phyloP scores from a whole-genome alignment of 2,113 vertebrate species.

The Aldabrachelys gigantea region DNA sequence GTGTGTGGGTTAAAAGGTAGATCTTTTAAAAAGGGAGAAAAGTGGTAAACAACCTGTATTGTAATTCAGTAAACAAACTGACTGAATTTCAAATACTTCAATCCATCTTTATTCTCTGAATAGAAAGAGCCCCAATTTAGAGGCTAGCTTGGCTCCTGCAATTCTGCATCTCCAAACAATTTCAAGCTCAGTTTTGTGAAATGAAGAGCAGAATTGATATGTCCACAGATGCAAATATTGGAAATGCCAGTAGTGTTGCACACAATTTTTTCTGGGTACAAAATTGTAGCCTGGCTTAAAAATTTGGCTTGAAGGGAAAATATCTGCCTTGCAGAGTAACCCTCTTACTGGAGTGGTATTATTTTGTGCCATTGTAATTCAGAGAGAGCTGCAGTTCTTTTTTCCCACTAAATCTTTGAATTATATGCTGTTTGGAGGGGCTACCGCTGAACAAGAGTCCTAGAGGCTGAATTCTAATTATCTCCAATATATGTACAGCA shows the following conservation, averaged over 20 bases:
- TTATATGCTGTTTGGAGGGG: not conserved
- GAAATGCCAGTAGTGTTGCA: not conserved
- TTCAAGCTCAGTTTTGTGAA: not conserved
- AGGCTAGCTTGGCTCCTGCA: not conserved
- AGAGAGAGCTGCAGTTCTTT: not conserved
- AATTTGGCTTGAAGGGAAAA: not conserved
- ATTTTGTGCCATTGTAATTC: not conserved
- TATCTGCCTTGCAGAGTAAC: not conserved
- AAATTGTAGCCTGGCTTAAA: not conserved
- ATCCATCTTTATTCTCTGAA: not conserved
- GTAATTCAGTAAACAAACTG: not conserved
- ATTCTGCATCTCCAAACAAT: not conserved
- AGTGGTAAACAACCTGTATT: not conserved
- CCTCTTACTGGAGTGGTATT: not conserved
- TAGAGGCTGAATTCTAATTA: not conserved
- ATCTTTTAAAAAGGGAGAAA: not conserved
- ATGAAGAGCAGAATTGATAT: not conserved
- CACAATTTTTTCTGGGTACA: accelerated
- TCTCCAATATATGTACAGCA: not conserved
- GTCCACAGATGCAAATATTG: not conserved
- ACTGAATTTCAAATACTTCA: not conserved
- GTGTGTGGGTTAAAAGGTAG: not conserved
- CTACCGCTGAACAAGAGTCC: accelerated
- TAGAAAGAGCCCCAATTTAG: not conserved
- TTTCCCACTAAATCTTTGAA: not conserved